Conservation (phyloP, 2,888 invertebrate genomes). For the Syrista parreyssii region DNA sequence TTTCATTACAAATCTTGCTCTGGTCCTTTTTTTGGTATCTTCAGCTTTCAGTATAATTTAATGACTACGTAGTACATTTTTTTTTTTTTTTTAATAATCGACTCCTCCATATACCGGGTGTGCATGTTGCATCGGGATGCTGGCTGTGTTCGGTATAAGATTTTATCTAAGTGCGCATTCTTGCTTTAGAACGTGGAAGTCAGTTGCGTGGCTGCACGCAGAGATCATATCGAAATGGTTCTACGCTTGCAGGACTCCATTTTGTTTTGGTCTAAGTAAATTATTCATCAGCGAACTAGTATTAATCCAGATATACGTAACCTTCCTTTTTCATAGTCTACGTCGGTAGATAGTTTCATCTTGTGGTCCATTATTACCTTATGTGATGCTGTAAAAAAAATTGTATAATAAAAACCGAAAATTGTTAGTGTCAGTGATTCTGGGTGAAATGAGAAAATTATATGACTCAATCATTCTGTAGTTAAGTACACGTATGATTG, state of each 20-base stretch:
- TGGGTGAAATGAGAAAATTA: neutral
- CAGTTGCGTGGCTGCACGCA: neutral
- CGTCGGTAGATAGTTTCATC: neutral
- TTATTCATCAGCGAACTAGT: constrained; percentile 42
- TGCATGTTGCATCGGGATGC: constrained; percentile 6
- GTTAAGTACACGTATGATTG: neutral
- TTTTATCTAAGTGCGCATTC: constrained; percentile 27
- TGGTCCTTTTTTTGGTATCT: neutral
- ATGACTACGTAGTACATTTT: neutral
- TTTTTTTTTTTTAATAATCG: neutral
- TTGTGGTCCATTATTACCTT: neutral
- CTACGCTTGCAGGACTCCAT: constrained; percentile 20
- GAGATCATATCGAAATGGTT: constrained; percentile 41
- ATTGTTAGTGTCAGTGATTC: neutral
- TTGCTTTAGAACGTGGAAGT: neutral
- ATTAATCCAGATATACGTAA: neutral
- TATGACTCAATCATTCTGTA: neutral
- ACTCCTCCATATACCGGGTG: constrained; percentile 1
- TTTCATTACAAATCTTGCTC: neutral
- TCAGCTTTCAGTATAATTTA: neutral
- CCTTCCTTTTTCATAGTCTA: neutral
- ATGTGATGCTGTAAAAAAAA: neutral
- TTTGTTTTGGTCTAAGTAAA: constrained; percentile 38
- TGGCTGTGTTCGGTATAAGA: constrained; percentile 22
- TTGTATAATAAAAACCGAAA: neutral